phyloP scores from a whole-genome alignment of 2,113 vertebrate genomes.

The Limnothrissa miodon region DNA sequence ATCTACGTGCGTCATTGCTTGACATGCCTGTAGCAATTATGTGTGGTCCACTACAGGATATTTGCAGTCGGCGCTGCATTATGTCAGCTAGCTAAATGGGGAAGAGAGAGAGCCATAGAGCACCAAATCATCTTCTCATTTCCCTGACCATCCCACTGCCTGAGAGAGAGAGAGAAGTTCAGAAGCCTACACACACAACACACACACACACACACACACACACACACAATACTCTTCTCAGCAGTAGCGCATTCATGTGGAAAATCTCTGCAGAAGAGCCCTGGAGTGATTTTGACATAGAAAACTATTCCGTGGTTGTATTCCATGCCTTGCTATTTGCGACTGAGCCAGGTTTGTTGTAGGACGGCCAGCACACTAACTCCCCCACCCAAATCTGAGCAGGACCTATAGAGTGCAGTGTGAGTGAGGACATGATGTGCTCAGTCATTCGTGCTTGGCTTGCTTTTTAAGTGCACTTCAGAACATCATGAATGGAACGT shows the following conservation, averaged over 20 bases:
- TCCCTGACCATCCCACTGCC: background rate
- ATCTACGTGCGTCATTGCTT: too few species aligned
- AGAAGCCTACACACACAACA: background rate
- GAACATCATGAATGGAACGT: background rate
- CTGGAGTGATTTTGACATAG: background rate
- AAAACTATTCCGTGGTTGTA: background rate
- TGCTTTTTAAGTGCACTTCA: slow-evolving; percentile 7
- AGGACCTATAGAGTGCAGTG: background rate
- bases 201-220: slow-evolving; percentile 5
- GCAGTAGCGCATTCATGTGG: background rate
- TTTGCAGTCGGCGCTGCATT: too few species aligned
- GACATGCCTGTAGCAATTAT: too few species aligned
- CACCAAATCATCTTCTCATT: background rate
- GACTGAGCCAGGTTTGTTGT: background rate
- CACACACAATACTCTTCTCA: background rate
- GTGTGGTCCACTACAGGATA: too few species aligned
- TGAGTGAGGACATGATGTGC: background rate
- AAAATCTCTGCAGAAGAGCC: slow-evolving; percentile 3
- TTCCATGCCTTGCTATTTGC: background rate
- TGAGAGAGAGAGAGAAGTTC: background rate
- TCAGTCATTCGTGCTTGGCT: background rate
- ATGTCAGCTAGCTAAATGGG: too few species aligned
- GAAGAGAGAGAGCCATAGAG: too few species aligned
- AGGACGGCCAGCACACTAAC: background rate
- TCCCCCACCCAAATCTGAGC: background rate